Conservation (phyloP, 1,140 invertebrate genomes). For the Drosophila bocki region DNA sequence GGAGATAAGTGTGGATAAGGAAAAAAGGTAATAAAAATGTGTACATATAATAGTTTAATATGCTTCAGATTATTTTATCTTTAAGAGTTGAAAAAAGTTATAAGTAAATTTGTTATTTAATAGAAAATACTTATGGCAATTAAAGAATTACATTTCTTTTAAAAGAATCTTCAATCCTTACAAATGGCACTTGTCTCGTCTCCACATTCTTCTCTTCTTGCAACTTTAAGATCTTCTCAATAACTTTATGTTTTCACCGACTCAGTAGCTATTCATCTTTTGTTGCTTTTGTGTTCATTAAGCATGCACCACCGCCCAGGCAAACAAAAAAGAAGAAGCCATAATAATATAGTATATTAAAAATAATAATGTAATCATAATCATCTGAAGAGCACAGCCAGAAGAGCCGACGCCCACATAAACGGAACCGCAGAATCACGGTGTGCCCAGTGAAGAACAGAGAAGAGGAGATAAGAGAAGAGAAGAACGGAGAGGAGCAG, state of each 20-base stretch:
- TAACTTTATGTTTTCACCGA: not conserved
- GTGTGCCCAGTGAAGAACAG: constrained; percentile 1
- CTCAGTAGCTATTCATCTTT: not conserved
- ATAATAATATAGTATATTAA: constrained; percentile 32
- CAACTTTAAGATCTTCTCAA: not conserved
- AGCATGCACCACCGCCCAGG: constrained; percentile 43
- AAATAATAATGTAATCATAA: constrained; percentile 67
- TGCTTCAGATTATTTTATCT: no score
- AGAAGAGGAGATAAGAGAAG: constrained; percentile 2
- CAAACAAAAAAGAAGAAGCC: constrained; percentile 21
- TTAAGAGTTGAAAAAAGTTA: no score
- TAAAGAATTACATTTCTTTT: not conserved
- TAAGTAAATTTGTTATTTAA: no score
- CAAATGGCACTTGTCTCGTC: not conserved
- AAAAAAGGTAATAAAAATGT: constrained; percentile 13
- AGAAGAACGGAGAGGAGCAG: not conserved
- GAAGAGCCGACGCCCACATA: constrained; percentile 42
- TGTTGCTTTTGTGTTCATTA: constrained; percentile 44
- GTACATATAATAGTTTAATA: no score
- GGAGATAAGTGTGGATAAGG: not conserved
- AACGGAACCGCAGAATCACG: constrained; percentile 44
- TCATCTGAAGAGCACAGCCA: constrained; percentile 44
- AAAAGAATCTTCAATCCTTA: not conserved
- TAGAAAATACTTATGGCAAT: no score
- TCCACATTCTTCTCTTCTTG: not conserved